Evolutionary conservation across 1,140 invertebrate species (phyloP), one percentile per base, ranked within the genome.

Genomic region (Drosophila lacertosa): DNA sequence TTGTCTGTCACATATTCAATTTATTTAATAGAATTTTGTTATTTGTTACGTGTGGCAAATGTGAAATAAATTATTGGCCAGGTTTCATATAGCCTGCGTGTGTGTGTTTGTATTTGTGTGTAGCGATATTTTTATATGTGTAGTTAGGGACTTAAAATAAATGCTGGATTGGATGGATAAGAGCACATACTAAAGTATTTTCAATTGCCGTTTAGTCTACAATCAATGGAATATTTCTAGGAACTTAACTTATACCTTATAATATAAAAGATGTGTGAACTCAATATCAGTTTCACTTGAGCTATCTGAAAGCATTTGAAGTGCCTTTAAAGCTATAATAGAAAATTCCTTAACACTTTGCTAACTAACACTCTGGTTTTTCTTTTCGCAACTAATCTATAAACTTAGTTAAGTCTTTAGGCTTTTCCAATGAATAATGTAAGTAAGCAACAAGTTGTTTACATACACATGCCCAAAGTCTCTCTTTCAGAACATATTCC

Each of bases 21-120:
- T 84, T 86, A 77, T 84, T 68, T 80, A 76, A 80, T 73, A 80
- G 72, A 76, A 73, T 76, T 80, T 65, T 51, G 37, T 76, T 86
- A 64, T 73, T 72, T 80, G 75, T 65, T 37, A 57, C 57, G 44
- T 63, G 48, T 51, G 32, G 39, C 40, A 72, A 60, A 47, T 59
- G 48, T 54, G 55, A 67, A 58, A 44, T 51, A 73, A 68, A 69
- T 69, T 73, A 64, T 64, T 54, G 50, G 62, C 50, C 66, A 64
- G 47, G 40, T 33, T 47, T 26, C 18, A 13, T 29, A 10, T 33
- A 50, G 39, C 7, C 9, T 16, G 20, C 22, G 32, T 15, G 10
- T 26, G 22, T 35, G 7, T 44, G n/a, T 11, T 13, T 33, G 20
- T 24, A 11, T n/a, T 13, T 15, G n/a, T n/a, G n/a, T n/a, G n/a